These are phyloP conservation scores for Oxyscelio sp. DNA, from an alignment of 2,888 invertebrate genomes.

Conservation along the genomic window DNA sequence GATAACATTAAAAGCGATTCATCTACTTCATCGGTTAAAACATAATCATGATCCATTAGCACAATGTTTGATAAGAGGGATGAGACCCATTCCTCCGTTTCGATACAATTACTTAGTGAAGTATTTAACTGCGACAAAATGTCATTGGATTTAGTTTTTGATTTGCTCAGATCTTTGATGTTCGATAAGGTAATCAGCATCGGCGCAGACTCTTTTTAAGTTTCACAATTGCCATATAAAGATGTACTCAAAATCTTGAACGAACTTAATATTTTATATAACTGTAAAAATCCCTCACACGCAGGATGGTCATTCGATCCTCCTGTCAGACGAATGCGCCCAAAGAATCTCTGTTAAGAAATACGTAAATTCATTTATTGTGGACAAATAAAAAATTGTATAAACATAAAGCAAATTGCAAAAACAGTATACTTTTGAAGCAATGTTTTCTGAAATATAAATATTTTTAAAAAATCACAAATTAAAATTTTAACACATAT, in stretches of 20 bases:
- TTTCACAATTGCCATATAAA: background rate
- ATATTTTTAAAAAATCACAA: too few species aligned
- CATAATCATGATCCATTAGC: slow-evolving; percentile 29
- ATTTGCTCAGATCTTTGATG: slow-evolving; percentile 31
- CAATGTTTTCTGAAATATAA: too few species aligned
- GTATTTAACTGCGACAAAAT: slow-evolving; percentile 27
- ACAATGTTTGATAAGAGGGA: slow-evolving; percentile 4
- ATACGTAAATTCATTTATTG: background rate
- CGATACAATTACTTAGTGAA: slow-evolving; percentile 19
- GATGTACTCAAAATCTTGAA: slow-evolving; percentile 12
- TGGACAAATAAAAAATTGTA: background rate
- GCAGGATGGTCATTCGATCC: slow-evolving; percentile 22
- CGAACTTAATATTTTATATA: slow-evolving; percentile 19
- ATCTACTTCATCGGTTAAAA: slow-evolving; percentile 10
- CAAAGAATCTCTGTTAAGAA: slow-evolving; percentile 30
- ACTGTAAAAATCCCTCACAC: background rate
- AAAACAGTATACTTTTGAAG: too few species aligned
- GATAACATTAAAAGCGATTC: slow-evolving; percentile 24
- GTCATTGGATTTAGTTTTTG: background rate
- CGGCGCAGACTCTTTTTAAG: background rate
- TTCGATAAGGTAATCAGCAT: background rate
- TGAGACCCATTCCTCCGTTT: slow-evolving; percentile 24
- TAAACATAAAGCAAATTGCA: background rate
- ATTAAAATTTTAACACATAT: too few species aligned
- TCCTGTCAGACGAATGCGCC: background rate